Evolutionary conservation across 2,888 invertebrate genomes (phyloP).

Genomic region (Oegoconia quadripuncta): DNA sequence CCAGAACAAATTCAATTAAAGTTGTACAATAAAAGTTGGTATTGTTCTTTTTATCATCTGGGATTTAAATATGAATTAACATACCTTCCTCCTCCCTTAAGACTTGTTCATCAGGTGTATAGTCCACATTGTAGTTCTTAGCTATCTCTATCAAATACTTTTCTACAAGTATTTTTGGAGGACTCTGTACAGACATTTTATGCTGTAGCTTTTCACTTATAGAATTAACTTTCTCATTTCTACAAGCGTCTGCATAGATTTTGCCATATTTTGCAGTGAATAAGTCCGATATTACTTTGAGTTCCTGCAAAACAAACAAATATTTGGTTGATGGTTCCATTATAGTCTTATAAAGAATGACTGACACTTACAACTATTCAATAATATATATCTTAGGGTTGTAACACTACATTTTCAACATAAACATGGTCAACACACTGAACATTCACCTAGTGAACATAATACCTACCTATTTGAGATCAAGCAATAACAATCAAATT

Average conservation of each 20-base stretch:
- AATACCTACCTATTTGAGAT: too few relatives aligned
- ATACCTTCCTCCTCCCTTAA: conserved; percentile 86
- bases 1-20: too few relatives aligned
- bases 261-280: conserved; percentile 95
- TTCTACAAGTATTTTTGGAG: conserved; percentile 96
- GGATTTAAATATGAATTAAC: conserved; percentile 4
- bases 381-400: too few relatives aligned
- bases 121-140: conserved; percentile 95
- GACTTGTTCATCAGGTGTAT: conserved; percentile 95
- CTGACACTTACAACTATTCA: neutral
- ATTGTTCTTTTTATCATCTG: too few relatives aligned
- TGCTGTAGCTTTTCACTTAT: conserved; percentile 95
- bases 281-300: conserved; percentile 91
- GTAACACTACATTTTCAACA: too few relatives aligned
- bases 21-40: too few relatives aligned
- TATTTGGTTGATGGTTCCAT: too few relatives aligned
- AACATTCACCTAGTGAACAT: too few relatives aligned
- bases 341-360: too few relatives aligned
- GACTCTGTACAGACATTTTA: conserved; percentile 95
- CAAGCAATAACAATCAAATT: too few relatives aligned
- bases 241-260: conserved; percentile 93
- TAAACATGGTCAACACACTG: too few relatives aligned
- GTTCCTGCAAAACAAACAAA: conserved; percentile 66
- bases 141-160: conserved; percentile 97
- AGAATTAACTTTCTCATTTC: conserved; percentile 88